Evolutionary conservation across 2,888 invertebrate species (phyloP), one percentile per base, ranked within the genome.

Genomic region (Zhengitettix transpicula): DNA sequence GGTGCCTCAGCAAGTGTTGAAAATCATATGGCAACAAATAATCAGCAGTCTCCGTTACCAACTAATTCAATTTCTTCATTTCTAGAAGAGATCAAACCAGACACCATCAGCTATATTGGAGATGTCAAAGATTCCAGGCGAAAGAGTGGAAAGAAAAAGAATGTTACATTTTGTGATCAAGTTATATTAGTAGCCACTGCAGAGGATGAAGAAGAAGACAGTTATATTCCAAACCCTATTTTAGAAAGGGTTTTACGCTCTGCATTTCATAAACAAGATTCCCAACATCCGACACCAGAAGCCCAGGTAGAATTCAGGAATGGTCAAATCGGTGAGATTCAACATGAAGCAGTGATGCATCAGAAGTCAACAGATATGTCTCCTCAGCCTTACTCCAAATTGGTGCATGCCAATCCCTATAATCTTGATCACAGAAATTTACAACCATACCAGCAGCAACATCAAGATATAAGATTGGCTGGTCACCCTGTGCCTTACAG

Each of bases 151-250:
- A 90, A 90, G 70, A 93, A 93, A 78, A 95, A 95, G 72, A 91
- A 90, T 61, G 95, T 95, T 8, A 93, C 94, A 0, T 95, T 95
- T 73, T 94, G 93, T 69, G 94, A 94, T 71, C 91, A 94, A 74
- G 92, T 95, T 0, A 92, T 92, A 63, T 75, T 94, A 60, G 93
- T 94, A 12, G 92, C 94, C 8, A 92, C 92, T 1, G 91, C 92
- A 0, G 93, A 94, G 68, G 92, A 93, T 67, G 89, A 92, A 68
- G 91, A 91, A 72, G 89, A 89, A 63, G 91, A 91, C 64, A 86
- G 87, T 66, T 91, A 90, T 68, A 90, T 92, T 68, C 91, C 92
- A 0, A 93, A 93, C 74, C 93, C 92, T 0, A 90, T 93, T 61
- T 73, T 93, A 65, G 91, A 93, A 71, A 78, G 92, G 60, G 91